Evolutionary conservation across 2,113 vertebrate genomes (phyloP).

Genomic region (Podocnemis expansa): DNA sequence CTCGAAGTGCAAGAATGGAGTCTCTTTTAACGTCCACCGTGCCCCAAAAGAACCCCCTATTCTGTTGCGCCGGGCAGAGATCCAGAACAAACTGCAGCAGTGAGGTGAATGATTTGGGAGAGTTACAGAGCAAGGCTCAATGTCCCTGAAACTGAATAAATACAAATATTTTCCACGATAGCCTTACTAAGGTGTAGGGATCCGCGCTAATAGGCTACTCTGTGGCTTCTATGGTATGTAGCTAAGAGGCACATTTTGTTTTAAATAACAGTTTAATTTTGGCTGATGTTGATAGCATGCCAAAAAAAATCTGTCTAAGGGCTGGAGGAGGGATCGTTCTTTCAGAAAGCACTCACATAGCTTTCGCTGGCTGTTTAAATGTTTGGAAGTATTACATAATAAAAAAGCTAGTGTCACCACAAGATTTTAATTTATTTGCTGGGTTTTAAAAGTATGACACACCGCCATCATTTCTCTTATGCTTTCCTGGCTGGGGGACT

Average conservation of each 20-base stretch:
- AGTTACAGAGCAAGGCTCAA: slow-evolving; percentile 71
- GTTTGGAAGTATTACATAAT: slow-evolving; percentile 21
- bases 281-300: slow-evolving; percentile 21
- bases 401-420: neutral
- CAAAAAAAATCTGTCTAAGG: neutral
- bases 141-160: slow-evolving; percentile 44
- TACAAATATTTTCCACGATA: slow-evolving; percentile 74
- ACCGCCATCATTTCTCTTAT: neutral
- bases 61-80: slow-evolving; percentile 74
- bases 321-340: slow-evolving; percentile 32
- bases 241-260: slow-evolving; percentile 25
- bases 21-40: neutral
- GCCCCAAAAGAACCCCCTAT: slow-evolving; percentile 62
- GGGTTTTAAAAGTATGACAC: neutral
- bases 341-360: neutral
- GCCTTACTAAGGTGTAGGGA: slow-evolving; percentile 77
- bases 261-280: slow-evolving; percentile 56
- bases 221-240: slow-evolving; percentile 64
- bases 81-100: slow-evolving; percentile 79
- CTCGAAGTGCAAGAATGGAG: neutral
- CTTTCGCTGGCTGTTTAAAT: neutral
- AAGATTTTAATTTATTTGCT: neutral
- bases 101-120: slow-evolving; percentile 49
- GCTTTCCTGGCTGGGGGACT: neutral
- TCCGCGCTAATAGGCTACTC: slow-evolving; percentile 69